Percentiles rank a stretch among this genome's conserved stretches.
phyloP scores from a whole-genome alignment of 2,113 vertebrate species.

The Mesitornis unicolor region DNA sequence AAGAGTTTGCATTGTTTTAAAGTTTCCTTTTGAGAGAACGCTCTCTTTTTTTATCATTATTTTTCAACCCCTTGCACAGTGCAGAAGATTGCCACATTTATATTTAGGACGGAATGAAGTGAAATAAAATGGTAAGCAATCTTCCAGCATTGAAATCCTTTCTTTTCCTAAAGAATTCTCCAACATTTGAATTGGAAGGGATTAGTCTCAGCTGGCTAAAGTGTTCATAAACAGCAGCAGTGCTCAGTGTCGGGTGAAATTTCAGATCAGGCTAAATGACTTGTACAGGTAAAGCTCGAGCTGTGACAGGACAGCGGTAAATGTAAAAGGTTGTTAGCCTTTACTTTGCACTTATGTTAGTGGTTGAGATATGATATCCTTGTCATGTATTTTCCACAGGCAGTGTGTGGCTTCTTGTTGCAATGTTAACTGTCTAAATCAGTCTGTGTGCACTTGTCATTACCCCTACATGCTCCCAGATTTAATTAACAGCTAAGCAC shows the following conservation, averaged over 20 bases:
- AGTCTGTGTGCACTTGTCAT: neutral
- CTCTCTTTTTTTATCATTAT: fast-evolving
- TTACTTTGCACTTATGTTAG: neutral
- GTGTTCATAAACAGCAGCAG: neutral
- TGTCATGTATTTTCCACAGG: neutral
- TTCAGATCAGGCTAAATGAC: neutral
- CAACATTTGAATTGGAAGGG: neutral
- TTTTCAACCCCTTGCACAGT: neutral
- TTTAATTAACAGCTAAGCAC: constrained; percentile 50
- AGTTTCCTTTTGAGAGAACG: neutral
- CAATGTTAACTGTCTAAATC: neutral
- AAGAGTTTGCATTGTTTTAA: neutral
- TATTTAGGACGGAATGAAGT: neutral
- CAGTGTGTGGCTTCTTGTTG: neutral
- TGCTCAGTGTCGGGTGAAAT: neutral
- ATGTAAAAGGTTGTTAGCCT: neutral
- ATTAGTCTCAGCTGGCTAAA: neutral
- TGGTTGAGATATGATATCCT: neutral
- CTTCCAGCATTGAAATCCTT: neutral
- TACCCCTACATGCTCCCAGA: constrained; percentile 16
- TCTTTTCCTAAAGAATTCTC: neutral
- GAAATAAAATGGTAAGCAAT: neutral
- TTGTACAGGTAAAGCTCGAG: neutral
- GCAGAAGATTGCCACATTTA: neutral
- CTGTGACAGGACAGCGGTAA: neutral